These are phyloP conservation scores for Meda fulgida DNA, from an alignment of 2,797 vertebrate species.

Conservation along the genomic window DNA sequence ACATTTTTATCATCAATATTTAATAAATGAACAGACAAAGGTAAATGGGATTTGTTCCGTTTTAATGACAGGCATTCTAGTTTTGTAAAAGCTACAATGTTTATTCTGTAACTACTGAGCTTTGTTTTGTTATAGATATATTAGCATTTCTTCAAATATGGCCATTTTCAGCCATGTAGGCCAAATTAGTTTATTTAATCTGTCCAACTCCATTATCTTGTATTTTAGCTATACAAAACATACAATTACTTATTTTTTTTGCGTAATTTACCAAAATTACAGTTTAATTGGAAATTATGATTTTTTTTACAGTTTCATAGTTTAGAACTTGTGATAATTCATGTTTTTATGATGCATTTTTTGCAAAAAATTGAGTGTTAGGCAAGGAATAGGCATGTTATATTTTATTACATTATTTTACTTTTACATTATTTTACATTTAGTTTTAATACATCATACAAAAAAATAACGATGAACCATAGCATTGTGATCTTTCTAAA, in stretches of 20 bases:
- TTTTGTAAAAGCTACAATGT: not conserved
- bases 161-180: not conserved
- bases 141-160: not conserved
- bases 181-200: not conserved
- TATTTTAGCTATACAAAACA: not conserved
- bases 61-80: not conserved
- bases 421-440: no score
- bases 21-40: not conserved
- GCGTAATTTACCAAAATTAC: not conserved
- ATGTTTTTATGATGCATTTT: not conserved
- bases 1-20: not conserved
- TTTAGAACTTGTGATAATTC: not conserved
- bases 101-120: not conserved
- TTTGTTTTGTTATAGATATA: not conserved
- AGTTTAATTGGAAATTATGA: no score
- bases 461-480: no score
- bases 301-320: no score
- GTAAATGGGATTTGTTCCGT: not conserved
- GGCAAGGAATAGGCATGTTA: not conserved
- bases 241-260: not conserved
- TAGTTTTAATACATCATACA: no score
- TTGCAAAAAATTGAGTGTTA: no score
- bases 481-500: no score
- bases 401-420: no score
- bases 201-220: not conserved